Percentiles rank a stretch among this genome's conserved stretches.
Conservation (phyloP, 2,113 vertebrate species). For the Erythrocebus patas region DNA sequence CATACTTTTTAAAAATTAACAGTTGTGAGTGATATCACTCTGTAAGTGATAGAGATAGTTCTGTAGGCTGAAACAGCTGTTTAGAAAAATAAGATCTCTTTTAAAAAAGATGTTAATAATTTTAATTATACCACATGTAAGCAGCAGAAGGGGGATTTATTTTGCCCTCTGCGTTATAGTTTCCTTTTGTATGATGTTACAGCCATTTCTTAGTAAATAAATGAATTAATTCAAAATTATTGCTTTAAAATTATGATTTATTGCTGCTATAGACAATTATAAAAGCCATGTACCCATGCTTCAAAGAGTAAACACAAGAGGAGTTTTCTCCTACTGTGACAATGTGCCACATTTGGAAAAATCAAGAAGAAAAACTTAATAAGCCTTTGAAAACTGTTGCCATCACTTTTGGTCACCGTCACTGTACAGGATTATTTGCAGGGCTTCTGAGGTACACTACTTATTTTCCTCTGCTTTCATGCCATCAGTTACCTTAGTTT, state of each 20-base stretch:
- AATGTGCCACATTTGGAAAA: background rate
- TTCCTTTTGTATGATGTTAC: background rate
- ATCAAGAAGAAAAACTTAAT: background rate
- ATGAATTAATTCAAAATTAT: background rate
- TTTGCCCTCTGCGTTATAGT: background rate
- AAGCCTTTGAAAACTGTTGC: background rate
- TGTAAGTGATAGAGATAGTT: too few relatives aligned
- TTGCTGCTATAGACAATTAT: background rate
- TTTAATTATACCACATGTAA: background rate
- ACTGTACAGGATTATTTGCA: background rate
- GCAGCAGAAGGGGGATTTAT: background rate
- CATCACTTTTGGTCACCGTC: background rate
- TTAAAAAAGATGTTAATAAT: background rate
- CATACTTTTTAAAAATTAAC: background rate
- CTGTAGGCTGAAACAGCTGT: fast-evolving
- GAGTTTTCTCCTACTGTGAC: background rate
- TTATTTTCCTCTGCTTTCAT: background rate
- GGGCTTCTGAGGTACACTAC: background rate
- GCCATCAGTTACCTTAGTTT: background rate
- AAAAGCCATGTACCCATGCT: background rate
- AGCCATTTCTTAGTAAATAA: background rate
- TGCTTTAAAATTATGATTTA: background rate
- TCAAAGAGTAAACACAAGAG: background rate
- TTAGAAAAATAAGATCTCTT: background rate
- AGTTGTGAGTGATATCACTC: background rate